Percentiles rank a stretch among this genome's conserved stretches.
phyloP scores from a whole-genome alignment of 2,888 invertebrate species.

The Tineola bisselliella region DNA sequence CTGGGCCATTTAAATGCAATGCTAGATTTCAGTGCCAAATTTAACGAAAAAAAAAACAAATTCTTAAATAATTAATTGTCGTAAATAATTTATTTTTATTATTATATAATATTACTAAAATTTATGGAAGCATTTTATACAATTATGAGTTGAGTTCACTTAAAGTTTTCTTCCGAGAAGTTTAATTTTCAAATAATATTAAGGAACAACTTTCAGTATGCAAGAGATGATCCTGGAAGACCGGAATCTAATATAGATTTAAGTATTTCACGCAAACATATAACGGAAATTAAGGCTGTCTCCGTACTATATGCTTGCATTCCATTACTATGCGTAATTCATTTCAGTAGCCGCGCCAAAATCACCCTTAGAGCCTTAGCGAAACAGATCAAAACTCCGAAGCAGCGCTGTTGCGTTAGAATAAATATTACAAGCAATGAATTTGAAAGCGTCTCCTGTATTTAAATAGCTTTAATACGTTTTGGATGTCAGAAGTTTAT shows the following conservation, averaged over 20 bases:
- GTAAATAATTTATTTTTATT: too few relatives aligned
- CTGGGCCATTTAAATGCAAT: too few relatives aligned
- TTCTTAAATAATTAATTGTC: too few relatives aligned
- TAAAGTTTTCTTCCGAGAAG: too few relatives aligned
- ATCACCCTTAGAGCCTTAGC: neutral
- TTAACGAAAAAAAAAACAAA: too few relatives aligned
- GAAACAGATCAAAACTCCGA: neutral
- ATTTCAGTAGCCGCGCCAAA: neutral
- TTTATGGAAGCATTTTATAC: too few relatives aligned
- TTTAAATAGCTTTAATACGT: neutral
- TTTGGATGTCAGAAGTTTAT: neutral
- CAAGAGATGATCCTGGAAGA: neutral
- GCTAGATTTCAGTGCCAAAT: too few relatives aligned
- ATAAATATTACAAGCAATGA: neutral
- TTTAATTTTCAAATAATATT: neutral
- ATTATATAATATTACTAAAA: too few relatives aligned
- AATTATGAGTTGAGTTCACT: too few relatives aligned
- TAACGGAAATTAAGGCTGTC: constrained; percentile 10
- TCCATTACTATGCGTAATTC: constrained; percentile 10
- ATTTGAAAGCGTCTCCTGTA: constrained; percentile 1
- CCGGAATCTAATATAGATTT: constrained; percentile 9
- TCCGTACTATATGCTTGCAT: constrained; percentile 9
- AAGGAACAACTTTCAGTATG: neutral
- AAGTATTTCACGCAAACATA: constrained; percentile 6
- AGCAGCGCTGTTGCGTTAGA: neutral